Conservation (phyloP, 1,140 invertebrate genomes). For the Camponotus pennsylvanicus region DNA sequence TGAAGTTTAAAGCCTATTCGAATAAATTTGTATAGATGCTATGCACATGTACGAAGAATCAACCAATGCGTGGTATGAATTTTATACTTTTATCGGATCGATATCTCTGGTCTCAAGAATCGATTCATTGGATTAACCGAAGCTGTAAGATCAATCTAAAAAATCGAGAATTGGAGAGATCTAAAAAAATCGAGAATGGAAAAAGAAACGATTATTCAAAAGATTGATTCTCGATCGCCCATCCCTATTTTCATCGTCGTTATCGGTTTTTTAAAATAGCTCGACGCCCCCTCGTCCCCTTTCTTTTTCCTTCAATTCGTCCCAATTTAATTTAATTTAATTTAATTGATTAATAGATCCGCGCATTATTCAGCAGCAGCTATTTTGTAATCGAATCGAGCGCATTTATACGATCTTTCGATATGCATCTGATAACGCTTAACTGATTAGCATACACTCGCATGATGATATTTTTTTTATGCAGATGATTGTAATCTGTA, state of each 20-base stretch:
- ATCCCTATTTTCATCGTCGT: not conserved
- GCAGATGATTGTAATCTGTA: constrained; percentile 12
- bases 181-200: no score
- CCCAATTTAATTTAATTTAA: no score
- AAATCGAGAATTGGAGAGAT: not conserved
- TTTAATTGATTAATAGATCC: not conserved
- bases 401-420: not conserved
- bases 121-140: not conserved
- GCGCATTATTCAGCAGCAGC: constrained; percentile 14
- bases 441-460: constrained; percentile 6
- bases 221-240: not conserved
- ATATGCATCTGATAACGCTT: constrained; percentile 23
- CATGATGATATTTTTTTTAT: constrained; percentile 5
- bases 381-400: not conserved
- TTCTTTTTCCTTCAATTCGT: no score
- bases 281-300: not conserved
- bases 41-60: no score
- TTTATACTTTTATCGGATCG: not conserved
- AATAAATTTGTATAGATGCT: no score
- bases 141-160: not conserved
- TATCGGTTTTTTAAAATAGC: constrained; percentile 39
- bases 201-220: not conserved
- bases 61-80: no score
- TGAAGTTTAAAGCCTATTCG: no score
- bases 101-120: not conserved